Percentiles rank a stretch among this genome's conserved stretches.
These are phyloP conservation scores for Tortrix viridana DNA, from an alignment of 2,888 invertebrate species.

Conservation along the genomic window DNA sequence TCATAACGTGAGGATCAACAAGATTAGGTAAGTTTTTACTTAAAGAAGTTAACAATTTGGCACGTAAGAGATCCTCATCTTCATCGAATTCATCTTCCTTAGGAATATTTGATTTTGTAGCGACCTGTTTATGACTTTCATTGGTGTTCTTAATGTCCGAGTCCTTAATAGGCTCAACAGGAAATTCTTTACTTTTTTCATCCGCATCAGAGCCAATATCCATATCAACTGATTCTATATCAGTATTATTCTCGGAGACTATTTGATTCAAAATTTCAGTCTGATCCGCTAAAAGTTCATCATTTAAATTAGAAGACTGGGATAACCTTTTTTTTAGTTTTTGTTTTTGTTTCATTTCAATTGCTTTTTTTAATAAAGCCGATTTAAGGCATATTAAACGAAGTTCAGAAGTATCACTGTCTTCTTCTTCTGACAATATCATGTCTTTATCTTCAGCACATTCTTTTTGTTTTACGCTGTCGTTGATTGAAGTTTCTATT, in stretches of 20 bases:
- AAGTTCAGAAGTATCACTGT: constrained; percentile 85
- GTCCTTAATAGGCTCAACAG: constrained; percentile 43
- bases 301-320: constrained; percentile 61
- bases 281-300: constrained; percentile 56
- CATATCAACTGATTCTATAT: constrained; percentile 81
- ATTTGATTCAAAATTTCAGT: constrained; percentile 49
- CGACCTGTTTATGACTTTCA: constrained; percentile 38
- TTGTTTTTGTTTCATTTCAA: constrained; percentile 81
- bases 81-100: constrained; percentile 79
- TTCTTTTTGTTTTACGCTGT: constrained; percentile 35
- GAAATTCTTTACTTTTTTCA: constrained; percentile 62
- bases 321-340: constrained; percentile 68
- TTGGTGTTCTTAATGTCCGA: constrained; percentile 37
- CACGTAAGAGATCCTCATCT: constrained; percentile 85
- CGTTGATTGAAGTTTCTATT: constrained; percentile 40
- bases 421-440: constrained; percentile 76
- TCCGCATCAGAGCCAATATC: constrained; percentile 78
- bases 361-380: constrained; percentile 87
- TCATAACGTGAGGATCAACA: constrained; percentile 55
- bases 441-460: constrained; percentile 39
- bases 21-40: constrained; percentile 82
- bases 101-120: constrained; percentile 35
- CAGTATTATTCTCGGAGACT: constrained; percentile 70
- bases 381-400: constrained; percentile 87
- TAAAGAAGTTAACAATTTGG: constrained; percentile 84